phyloP scores from a whole-genome alignment of 2,113 vertebrate genomes.

The Pundamilia nyererei region DNA sequence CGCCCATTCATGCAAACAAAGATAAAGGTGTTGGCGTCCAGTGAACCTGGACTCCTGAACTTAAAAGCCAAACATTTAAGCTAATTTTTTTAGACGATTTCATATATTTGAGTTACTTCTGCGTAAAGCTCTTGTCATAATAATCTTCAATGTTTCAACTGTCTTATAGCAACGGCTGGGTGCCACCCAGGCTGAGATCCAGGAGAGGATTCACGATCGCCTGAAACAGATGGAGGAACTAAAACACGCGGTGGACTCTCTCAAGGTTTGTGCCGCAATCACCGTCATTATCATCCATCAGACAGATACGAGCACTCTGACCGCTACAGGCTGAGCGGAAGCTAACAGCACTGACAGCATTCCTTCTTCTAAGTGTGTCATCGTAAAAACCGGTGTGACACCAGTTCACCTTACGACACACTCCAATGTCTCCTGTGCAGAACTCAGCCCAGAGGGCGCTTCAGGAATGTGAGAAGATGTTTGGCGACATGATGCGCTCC shows the following conservation, averaged over 20 bases:
- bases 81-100: rapidly evolving
- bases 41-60: background rate
- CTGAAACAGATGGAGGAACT: conserved; percentile 79
- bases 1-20: background rate
- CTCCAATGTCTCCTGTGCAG: conserved; percentile 24
- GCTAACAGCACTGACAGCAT: background rate
- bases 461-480: conserved; percentile 77
- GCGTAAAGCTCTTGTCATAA: background rate
- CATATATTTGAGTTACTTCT: background rate
- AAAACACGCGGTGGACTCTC: conserved; percentile 73
- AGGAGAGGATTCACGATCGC: conserved; percentile 75
- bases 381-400: background rate
- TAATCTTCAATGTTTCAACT: background rate
- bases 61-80: background rate
- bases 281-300: background rate
- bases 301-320: conserved; percentile 5
- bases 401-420: background rate
- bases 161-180: conserved; percentile 70
- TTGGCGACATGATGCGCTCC: conserved; percentile 73
- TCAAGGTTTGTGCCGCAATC: conserved; percentile 61
- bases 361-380: background rate
- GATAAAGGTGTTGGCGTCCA: background rate
- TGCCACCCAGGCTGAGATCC: conserved; percentile 76
- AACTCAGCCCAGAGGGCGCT: conserved; percentile 70
- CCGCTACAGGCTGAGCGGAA: background rate